A percentile compares a stretch with the other conserved stretches of the same genome.
Evolutionary conservation across 2,113 vertebrate species (phyloP).

Genomic region (Rhipidura dahli): DNA sequence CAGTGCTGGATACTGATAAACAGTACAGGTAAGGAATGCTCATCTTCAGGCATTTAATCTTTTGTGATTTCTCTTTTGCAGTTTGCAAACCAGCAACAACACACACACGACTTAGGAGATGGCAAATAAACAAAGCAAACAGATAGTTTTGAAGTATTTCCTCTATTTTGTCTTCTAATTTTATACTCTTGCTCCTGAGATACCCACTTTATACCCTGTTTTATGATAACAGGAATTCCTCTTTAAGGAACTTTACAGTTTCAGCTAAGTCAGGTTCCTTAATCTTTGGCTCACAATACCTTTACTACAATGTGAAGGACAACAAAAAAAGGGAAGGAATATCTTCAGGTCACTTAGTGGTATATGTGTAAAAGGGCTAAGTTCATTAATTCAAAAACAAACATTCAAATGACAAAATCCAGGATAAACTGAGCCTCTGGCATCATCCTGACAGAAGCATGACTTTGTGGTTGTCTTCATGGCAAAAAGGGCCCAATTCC

Average conservation of each 20-base stretch:
- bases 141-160: background rate
- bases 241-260: background rate
- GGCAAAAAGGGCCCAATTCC: background rate
- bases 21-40: background rate
- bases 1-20: background rate
- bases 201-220: background rate
- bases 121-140: background rate
- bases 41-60: background rate
- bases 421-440: background rate
- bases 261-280: background rate
- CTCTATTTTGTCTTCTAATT: background rate
- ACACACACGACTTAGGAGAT: background rate
- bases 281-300: background rate
- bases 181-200: background rate
- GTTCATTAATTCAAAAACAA: background rate
- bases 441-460: background rate
- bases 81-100: background rate
- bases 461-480: accelerated
- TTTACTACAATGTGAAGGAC: background rate
- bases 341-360: background rate
- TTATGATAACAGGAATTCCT: background rate
- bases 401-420: background rate
- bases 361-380: background rate
- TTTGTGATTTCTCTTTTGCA: background rate
- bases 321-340: background rate